Base-by-base conservation (phyloP, 2,797 vertebrate species). In the Micropoecilia bifurca region DNA sequence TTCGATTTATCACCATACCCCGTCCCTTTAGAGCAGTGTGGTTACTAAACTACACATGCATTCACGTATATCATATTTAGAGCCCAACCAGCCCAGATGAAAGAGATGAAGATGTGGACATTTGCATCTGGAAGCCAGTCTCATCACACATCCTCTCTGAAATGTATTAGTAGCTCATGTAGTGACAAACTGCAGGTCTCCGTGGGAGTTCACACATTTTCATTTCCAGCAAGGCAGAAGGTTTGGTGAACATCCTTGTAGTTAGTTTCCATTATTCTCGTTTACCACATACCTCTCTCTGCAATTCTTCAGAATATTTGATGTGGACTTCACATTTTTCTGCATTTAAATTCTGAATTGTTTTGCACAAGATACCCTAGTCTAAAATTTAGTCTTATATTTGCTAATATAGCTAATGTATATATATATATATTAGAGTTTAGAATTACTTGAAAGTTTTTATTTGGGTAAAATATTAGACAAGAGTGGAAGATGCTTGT, bases 171-270 rank as follows among this genome's bases (percentile, higher is more conserved):
- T 45, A 73, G 83, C 68, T 45, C 59, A 79, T 88, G 78, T 87
- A 81, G 93, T 89, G 85, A 90, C 75, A 45, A 71, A 86, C 85
- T 66, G 36, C 22, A 22, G 46, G 46, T 83, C 83, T 84, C 81
- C 20, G 74, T 0, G 16, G 88, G 77, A 18, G 83, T 85, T 88
- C 59, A 84, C 47, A 76, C 25, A 45, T 45, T 71, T 14, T 45
- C 68, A 71, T 71, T 86, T 72, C 39, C 46, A 82, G 0, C 18
- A 82, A 77, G 41, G 73, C 43, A 3, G 4, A 55, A 50, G 46
- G 82, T 93, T 92, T 93, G 92, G 88, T 90, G 89, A 83, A 76
- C 69, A 76, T 87, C 75, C 78, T 81, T 86, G 83, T 74, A 55
- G 43, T 71, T 83, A 82, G 80, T 85, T 84, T 83, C 79, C 80